A percentile compares a stretch with the other conserved stretches of the same genome.
These are phyloP conservation scores for Montipora foliosa DNA, from an alignment of 64 coral and sea anemone genomes.

Conservation along the genomic window DNA sequence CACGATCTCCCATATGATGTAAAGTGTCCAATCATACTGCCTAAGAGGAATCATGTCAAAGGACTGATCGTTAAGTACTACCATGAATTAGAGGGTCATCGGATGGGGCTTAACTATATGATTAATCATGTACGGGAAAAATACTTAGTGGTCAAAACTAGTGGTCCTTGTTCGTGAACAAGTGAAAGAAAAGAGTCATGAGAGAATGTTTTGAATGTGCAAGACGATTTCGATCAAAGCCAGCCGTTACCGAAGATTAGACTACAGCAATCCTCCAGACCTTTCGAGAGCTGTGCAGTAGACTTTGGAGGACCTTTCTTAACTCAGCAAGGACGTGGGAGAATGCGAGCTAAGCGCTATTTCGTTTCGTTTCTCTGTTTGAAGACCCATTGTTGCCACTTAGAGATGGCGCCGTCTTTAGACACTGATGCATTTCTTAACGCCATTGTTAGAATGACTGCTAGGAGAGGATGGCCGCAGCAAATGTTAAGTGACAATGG, in stretches of 20 bases:
- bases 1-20: no score
- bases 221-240: constrained; percentile 9
- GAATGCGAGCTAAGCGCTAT: constrained; percentile 45
- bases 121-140: no score
- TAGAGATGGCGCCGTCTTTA: no score
- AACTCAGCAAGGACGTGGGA: constrained; percentile 24
- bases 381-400: constrained; percentile 51
- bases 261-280: constrained; percentile 9
- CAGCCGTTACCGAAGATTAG: constrained; percentile 26
- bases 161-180: no score
- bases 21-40: no score
- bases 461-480: constrained; percentile 60
- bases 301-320: constrained; percentile 58
- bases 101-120: no score
- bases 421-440: no score
- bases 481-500: not conserved
- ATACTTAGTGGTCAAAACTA: no score
- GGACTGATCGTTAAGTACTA: no score
- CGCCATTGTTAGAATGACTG: not conserved
- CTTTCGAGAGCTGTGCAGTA: constrained; percentile 39
- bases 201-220: constrained; percentile 35
- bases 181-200: no score
- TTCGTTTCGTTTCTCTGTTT: constrained; percentile 64
- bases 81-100: no score
- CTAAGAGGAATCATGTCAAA: no score